phyloP scores from a whole-genome alignment of 2,888 invertebrate species.

The Tethea ocularis region DNA sequence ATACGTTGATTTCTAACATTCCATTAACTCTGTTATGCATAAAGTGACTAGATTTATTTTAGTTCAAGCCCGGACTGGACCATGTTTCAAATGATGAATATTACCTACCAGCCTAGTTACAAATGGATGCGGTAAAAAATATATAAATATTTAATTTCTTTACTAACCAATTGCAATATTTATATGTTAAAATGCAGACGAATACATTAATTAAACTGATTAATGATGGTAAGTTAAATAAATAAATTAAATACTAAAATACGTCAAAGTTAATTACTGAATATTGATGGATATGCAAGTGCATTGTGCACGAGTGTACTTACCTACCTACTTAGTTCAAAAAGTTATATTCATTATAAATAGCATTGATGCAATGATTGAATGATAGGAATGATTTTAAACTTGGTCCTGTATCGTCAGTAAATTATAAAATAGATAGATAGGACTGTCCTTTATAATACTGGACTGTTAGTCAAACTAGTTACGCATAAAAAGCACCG shows the following conservation, averaged over 20 bases:
- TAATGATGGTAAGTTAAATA: neutral
- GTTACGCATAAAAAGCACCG: slow-evolving; percentile 55
- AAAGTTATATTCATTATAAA: neutral
- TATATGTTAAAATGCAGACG: neutral
- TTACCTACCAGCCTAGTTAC: no score
- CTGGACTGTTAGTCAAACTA: neutral
- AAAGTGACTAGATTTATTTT: slow-evolving; percentile 15
- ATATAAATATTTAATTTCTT: neutral
- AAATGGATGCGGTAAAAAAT: neutral
- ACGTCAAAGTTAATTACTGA: neutral
- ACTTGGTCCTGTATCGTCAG: neutral
- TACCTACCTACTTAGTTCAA: neutral
- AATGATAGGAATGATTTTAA: neutral
- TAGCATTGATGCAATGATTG: neutral
- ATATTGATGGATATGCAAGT: neutral
- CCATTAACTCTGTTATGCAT: slow-evolving; percentile 19
- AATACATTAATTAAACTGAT: neutral
- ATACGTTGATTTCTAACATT: slow-evolving; percentile 44
- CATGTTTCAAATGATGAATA: neutral
- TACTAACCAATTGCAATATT: neutral
- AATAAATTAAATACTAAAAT: neutral
- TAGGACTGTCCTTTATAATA: neutral
- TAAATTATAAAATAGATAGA: neutral
- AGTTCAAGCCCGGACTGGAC: neutral
- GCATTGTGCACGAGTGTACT: neutral